These are phyloP conservation scores for Venusia cambrica DNA, from an alignment of 2,888 invertebrate genomes.

Conservation along the genomic window DNA sequence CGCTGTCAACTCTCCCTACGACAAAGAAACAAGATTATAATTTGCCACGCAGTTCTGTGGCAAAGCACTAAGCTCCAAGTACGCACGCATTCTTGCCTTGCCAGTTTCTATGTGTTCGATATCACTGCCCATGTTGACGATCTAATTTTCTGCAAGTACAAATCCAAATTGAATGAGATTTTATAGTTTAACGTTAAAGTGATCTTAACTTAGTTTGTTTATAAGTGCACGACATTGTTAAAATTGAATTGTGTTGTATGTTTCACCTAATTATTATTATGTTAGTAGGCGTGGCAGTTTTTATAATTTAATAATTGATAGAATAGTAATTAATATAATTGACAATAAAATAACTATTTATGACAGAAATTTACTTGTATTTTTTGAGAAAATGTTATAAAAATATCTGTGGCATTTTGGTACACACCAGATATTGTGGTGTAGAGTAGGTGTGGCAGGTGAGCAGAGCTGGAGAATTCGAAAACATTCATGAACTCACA, in stretches of 20 bases:
- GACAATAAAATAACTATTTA: conserved; percentile 58
- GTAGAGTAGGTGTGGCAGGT: conserved; percentile 13
- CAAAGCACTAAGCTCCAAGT: conserved; percentile 45
- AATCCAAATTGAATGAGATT: conserved; percentile 79
- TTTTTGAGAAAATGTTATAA: conserved; percentile 78
- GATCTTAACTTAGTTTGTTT: conserved; percentile 74
- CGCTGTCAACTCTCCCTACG: conserved; percentile 71
- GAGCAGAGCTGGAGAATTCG: conserved; percentile 1
- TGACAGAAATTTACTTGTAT: conserved; percentile 68
- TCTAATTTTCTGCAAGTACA: conserved; percentile 78
- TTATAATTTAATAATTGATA: conserved; percentile 67
- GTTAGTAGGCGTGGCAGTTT: conserved; percentile 75
- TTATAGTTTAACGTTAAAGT: conserved; percentile 75
- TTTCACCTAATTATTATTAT: conserved; percentile 75
- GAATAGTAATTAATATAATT: conserved; percentile 60
- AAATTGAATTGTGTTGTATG: conserved; percentile 77
- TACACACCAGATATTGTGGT: conserved; percentile 43
- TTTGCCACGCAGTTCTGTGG: conserved; percentile 26
- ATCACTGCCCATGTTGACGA: conserved; percentile 70
- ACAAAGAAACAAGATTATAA: conserved; percentile 69
- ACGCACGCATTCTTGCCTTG: conserved; percentile 78
- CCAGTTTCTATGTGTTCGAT: conserved; percentile 78
- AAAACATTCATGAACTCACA: conserved; percentile 11
- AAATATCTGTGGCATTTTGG: conserved; percentile 76
- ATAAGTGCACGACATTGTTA: conserved; percentile 79